phyloP scores from a whole-genome alignment of 2,113 vertebrate genomes.

The Uria aalge region DNA sequence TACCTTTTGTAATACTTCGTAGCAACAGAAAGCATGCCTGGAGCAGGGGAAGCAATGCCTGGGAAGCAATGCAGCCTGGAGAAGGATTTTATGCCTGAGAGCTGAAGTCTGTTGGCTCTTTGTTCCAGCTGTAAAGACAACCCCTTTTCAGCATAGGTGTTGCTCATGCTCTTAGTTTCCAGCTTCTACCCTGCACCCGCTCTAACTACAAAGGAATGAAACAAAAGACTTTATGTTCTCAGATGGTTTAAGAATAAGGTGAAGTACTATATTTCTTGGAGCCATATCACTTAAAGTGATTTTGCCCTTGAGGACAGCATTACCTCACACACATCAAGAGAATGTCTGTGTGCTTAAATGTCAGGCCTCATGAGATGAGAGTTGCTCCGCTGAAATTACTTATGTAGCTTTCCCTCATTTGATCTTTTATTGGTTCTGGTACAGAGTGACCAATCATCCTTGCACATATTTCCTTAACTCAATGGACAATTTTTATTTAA shows the following conservation, averaged over 20 bases:
- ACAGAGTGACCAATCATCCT: background rate
- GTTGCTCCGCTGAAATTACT: background rate
- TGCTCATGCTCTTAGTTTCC: background rate
- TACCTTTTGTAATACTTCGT: background rate
- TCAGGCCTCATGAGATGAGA: background rate
- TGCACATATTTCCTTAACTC: background rate
- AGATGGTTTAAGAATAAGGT: background rate
- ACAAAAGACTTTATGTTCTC: conserved; percentile 10
- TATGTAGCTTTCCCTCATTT: background rate
- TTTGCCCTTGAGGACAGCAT: conserved; percentile 1
- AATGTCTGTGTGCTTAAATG: background rate
- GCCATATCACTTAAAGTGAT: background rate
- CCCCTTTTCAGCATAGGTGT: background rate
- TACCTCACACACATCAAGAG: background rate
- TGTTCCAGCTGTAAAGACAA: background rate
- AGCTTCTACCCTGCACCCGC: background rate
- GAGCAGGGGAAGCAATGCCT: no score
- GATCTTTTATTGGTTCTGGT: background rate
- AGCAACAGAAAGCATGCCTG: background rate
- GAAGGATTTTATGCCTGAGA: background rate
- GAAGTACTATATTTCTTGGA: background rate
- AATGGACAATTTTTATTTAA: background rate
- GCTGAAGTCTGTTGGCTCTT: background rate
- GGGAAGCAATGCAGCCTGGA: background rate
- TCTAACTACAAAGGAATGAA: background rate